phyloP scores from a whole-genome alignment of 2,888 invertebrate species.

The Lissocephala sabroskyi region DNA sequence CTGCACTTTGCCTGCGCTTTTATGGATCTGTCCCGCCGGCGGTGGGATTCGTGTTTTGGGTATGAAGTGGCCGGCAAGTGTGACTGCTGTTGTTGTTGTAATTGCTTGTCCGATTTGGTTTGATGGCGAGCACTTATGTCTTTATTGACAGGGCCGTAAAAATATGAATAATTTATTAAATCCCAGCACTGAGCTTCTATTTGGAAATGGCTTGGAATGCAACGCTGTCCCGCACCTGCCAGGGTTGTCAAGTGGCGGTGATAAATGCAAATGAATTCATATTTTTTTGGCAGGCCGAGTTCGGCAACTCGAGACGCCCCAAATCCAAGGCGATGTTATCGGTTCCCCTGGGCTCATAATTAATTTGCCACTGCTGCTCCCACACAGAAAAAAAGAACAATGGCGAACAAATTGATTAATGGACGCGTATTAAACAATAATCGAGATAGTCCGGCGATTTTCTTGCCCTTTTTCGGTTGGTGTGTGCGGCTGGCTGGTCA shows the following conservation, averaged over 20 bases:
- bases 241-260: no score
- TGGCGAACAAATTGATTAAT: conserved; percentile 61
- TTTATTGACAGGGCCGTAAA: conserved; percentile 50
- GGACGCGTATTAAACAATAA: conserved; percentile 62
- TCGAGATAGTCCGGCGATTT: conserved; percentile 50
- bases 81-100: not conserved
- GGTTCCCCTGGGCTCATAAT: conserved; percentile 37
- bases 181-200: conserved; percentile 43
- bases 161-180: conserved; percentile 52
- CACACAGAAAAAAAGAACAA: conserved; percentile 30
- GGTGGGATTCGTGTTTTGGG: no score
- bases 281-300: conserved; percentile 19
- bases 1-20: conserved; percentile 6
- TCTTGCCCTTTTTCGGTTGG: conserved; percentile 3
- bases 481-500: conserved; percentile 30
- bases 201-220: conserved; percentile 38
- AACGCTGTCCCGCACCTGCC: conserved; percentile 25
- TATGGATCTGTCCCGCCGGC: no score
- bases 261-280: no score
- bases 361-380: conserved; percentile 58
- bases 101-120: conserved; percentile 16
- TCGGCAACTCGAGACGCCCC: not conserved
- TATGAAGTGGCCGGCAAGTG: not conserved
- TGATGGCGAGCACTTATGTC: conserved; percentile 53
- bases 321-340: not conserved